Percentiles rank a stretch among this genome's conserved stretches.
These are phyloP conservation scores for Erpobdella octoculata DNA, from an alignment of 2,888 invertebrate genomes.

Conservation along the genomic window DNA sequence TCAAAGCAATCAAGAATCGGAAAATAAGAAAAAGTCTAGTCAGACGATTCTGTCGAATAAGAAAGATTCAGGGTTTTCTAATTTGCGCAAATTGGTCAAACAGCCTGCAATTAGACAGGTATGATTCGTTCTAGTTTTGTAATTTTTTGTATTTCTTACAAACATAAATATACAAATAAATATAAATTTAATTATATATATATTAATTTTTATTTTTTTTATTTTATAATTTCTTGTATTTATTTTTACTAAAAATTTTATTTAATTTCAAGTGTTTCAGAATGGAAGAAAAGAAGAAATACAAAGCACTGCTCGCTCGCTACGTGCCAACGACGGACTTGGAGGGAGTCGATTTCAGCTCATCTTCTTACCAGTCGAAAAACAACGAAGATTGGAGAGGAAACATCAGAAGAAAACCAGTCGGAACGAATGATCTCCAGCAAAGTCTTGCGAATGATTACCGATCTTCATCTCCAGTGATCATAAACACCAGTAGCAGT, in stretches of 20 bases:
- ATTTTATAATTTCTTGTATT: not conserved
- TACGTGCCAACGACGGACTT: not conserved
- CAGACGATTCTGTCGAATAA: not conserved
- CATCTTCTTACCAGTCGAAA: not conserved
- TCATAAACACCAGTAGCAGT: not conserved
- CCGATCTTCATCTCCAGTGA: too few relatives aligned
- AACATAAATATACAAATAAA: too few relatives aligned
- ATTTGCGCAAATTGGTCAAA: not conserved
- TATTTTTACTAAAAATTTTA: not conserved
- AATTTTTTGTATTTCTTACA: not conserved
- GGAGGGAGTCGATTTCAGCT: not conserved
- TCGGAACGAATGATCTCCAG: too few relatives aligned
- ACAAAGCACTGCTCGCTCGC: constrained; percentile 8
- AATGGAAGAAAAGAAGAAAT: constrained; percentile 18
- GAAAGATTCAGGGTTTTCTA: not conserved
- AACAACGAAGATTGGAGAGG: not conserved
- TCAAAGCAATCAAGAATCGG: not conserved
- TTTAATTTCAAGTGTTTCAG: constrained; percentile 6
- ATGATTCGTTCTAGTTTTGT: not conserved
- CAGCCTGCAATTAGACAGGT: constrained; percentile 20
- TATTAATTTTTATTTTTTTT: too few relatives aligned
- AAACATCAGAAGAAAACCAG: not conserved
- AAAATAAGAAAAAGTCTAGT: not conserved
- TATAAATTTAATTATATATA: too few relatives aligned
- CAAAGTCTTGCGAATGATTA: too few relatives aligned